Evolutionary conservation across 2,113 vertebrate genomes (phyloP).

Genomic region (Thinocorus orbignyianus): DNA sequence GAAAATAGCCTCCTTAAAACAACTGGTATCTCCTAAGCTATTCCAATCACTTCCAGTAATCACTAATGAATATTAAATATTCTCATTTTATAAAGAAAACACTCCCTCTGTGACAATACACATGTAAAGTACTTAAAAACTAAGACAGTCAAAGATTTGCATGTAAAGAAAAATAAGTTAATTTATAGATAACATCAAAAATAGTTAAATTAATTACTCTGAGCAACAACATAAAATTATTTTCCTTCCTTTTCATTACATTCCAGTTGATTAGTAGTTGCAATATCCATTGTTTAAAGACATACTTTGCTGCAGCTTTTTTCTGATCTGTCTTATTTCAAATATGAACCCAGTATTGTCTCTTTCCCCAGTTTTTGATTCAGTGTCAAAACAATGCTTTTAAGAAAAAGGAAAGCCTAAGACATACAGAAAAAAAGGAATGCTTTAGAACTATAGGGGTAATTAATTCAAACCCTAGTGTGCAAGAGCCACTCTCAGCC

Average conservation of each 20-base stretch:
- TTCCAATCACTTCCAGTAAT: neutral
- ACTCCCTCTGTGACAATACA: rapidly evolving
- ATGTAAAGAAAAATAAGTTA: neutral
- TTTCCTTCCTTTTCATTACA: neutral
- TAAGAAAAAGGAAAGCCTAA: neutral
- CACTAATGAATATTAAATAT: neutral
- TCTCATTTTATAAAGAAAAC: neutral
- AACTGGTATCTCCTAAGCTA: neutral
- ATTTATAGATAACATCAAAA: neutral
- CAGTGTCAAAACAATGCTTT: constrained; percentile 7
- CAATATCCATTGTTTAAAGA: neutral
- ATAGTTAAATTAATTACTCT: neutral
- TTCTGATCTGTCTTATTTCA: neutral
- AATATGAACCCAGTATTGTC: neutral
- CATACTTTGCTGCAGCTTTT: neutral
- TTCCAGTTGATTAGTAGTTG: neutral
- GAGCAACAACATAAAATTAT: neutral
- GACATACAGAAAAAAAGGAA: neutral
- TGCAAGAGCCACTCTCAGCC: neutral
- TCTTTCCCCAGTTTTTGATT: neutral
- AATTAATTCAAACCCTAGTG: neutral
- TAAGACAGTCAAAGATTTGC: neutral
- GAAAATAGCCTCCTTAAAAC: neutral
- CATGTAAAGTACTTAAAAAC: rapidly evolving
- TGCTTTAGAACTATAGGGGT: neutral